These are phyloP conservation scores for Siniperca obscura DNA, from an alignment of 2,797 vertebrate genomes.

Conservation along the genomic window DNA sequence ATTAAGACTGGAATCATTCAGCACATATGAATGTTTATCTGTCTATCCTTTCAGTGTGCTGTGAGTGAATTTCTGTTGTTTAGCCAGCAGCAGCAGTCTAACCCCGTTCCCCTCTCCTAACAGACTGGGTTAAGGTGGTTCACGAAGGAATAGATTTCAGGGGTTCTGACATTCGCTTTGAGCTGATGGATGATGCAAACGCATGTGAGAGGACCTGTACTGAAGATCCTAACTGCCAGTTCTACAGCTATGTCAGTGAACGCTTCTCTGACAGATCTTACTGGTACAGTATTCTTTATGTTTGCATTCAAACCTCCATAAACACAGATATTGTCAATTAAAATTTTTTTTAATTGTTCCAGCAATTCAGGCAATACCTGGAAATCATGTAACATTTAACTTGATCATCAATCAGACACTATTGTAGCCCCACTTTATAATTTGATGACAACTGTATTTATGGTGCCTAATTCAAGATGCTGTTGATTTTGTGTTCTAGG, in stretches of 20 bases:
- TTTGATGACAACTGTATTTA: not conserved
- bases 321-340: not conserved
- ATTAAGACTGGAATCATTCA: not conserved
- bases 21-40: not conserved
- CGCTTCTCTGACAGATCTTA: rapidly evolving
- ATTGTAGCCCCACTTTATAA: not conserved
- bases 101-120: conserved; percentile 10
- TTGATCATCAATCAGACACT: not conserved
- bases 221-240: conserved; percentile 73
- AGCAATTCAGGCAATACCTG: not conserved
- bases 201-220: conserved; percentile 67
- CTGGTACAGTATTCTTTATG: conserved; percentile 25
- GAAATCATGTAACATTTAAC: not conserved
- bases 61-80: not conserved
- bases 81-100: not conserved
- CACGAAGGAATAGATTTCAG: conserved; percentile 50
- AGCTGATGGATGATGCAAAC: conserved; percentile 33
- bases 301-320: not conserved
- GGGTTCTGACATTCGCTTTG: conserved; percentile 54
- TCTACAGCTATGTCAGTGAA: conserved; percentile 63
- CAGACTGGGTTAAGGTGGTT: conserved; percentile 63
- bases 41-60: not conserved
- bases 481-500: conserved; percentile 55
- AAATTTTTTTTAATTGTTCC: no score
- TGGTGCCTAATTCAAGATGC: not conserved